Evolutionary conservation across 2,888 invertebrate species (phyloP).

Genomic region (Melinaea menophilus): DNA sequence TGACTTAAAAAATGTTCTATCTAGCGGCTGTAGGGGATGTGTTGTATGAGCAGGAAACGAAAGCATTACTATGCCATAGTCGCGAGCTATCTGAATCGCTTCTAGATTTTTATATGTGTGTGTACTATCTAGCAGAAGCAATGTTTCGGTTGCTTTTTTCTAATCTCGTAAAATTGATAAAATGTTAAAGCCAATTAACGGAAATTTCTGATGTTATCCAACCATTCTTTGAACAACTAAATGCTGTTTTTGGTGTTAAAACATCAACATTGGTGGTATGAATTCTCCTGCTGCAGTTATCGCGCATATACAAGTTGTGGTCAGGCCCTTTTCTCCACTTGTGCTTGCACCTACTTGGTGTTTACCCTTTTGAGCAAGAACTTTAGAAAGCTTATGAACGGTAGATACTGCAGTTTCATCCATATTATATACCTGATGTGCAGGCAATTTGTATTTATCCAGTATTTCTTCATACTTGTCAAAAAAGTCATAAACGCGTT

Average conservation of each 20-base stretch:
- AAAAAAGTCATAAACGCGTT: conserved; percentile 12
- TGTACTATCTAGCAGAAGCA: conserved; percentile 7
- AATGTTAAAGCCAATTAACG: conserved; percentile 22
- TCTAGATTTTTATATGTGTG: neutral
- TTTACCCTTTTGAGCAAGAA: conserved; percentile 15
- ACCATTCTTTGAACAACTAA: too few relatives aligned
- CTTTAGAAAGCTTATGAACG: conserved; percentile 15
- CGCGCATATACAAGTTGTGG: conserved; percentile 14
- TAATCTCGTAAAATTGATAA: conserved; percentile 26
- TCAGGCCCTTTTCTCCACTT: conserved; percentile 12
- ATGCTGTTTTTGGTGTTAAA: conserved; percentile 12
- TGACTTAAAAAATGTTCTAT: neutral
- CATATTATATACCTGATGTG: conserved; percentile 12
- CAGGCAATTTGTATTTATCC: conserved; percentile 15
- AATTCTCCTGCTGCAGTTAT: neutral
- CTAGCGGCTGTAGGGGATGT: neutral
- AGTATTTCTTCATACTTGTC: conserved; percentile 11
- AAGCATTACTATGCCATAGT: neutral
- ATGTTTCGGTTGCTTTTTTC: conserved; percentile 9
- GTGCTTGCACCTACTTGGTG: conserved; percentile 16
- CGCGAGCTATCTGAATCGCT: neutral
- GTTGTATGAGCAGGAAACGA: neutral
- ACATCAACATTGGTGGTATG: conserved; percentile 25
- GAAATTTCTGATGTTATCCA: too few relatives aligned
- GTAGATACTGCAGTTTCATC: conserved; percentile 18